Evolutionary conservation across 2,888 invertebrate species (phyloP), one percentile per base, ranked within the genome.

Genomic region (Ormyrus nitidulus): DNA sequence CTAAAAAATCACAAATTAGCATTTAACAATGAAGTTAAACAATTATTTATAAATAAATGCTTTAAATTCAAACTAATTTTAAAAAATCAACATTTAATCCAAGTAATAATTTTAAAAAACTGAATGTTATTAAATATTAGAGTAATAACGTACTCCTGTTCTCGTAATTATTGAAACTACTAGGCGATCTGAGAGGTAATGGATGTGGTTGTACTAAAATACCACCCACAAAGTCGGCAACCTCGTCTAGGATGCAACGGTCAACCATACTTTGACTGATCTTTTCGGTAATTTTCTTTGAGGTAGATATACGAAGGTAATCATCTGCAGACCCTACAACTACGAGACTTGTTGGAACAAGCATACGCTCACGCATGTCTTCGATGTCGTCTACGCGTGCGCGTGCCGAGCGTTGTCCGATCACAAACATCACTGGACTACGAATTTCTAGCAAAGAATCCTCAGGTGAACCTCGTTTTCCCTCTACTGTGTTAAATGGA

Each of bases 291-390:
- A 94, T 92, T 82, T 95, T 93, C 87, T 95, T 95, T 70, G 93
- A 92, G 81, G 94, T 94, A 6, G 93, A 93, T 81, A 97, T 92
- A 59, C 95, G 91, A 19, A 97, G 91, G 74, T 93, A 92, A 88
- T 96, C 95, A 90, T 96, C 96, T 0, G 95, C 96, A 56, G 95
- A 94, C 44, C 96, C 96, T 13, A 97, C 94, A 11, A 97, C 93
- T 54, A 96, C 92, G 54, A 96, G 90, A 71, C 95, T 94, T 4
- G 95, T 95, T 87, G 96, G 95, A 0, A 95, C 94, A 83, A 94
- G 92, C 94, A 97, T 94, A 82, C 93, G 93, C 86, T 95, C 95
- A 5, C 96, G 91, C 58, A 96, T 88, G 75, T 95, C 94, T 89
- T 96, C 96, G 85, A 97, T 92, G 88, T 95, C 95, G 86, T 96